These are phyloP conservation scores for Papilio machaon DNA, from an alignment of 1,140 invertebrate species.

Conservation along the genomic window DNA sequence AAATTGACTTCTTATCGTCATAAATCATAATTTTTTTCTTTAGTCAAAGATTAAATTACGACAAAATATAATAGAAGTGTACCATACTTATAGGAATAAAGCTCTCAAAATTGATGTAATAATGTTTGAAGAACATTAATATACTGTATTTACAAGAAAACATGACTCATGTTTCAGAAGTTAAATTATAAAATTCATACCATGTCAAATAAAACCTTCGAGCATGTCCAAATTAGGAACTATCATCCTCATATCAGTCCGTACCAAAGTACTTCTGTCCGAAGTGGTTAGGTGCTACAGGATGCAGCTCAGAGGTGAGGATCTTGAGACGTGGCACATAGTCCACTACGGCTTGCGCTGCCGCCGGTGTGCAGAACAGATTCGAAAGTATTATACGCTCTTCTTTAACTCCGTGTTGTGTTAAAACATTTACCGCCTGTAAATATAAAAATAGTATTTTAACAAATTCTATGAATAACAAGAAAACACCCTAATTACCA, in stretches of 20 bases:
- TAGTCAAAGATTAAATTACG: too few species aligned
- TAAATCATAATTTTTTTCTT: too few species aligned
- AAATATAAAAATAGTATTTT: constrained; percentile 56
- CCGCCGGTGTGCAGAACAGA: constrained; percentile 97
- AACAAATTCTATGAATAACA: not conserved
- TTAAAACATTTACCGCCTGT: constrained; percentile 95
- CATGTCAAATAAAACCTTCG: not conserved
- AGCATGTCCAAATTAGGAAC: constrained; percentile 37
- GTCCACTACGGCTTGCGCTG: constrained; percentile 92
- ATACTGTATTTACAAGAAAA: not conserved
- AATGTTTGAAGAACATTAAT: too few species aligned
- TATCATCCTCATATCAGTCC: constrained; percentile 86
- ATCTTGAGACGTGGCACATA: constrained; percentile 97
- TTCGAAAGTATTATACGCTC: constrained; percentile 97
- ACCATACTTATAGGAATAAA: too few species aligned
- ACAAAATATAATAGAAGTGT: too few species aligned
- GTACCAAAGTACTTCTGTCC: constrained; percentile 99
- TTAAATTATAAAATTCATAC: not conserved
- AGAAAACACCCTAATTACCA: too few species aligned
- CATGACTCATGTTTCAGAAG: not conserved
- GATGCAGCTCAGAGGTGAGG: constrained; percentile 96
- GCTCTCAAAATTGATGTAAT: too few species aligned
- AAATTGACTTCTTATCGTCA: too few species aligned
- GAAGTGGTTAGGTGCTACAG: constrained; percentile 98
- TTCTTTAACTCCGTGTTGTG: constrained; percentile 96